Conservation (phyloP, 2,888 invertebrate species). For the Amphiduros pacificus region DNA sequence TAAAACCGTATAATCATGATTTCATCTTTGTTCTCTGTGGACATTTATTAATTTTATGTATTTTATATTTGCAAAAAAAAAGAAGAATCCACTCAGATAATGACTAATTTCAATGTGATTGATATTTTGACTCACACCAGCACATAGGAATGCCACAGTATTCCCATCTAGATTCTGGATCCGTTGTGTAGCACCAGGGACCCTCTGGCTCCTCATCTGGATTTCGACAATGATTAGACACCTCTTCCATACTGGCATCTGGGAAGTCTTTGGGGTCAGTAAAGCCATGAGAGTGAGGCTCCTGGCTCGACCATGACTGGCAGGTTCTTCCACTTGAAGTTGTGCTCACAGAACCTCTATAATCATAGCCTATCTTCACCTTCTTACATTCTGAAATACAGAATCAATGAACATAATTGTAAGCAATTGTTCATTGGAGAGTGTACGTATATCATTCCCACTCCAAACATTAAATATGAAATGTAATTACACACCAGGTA, state of each 20-base stretch:
- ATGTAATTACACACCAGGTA: no score
- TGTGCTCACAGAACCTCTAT: neutral
- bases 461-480: no score
- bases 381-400: conserved; percentile 1
- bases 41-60: no score
- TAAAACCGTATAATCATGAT: no score
- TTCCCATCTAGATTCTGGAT: neutral
- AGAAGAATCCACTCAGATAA: no score
- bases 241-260: neutral
- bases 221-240: neutral
- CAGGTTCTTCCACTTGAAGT: neutral
- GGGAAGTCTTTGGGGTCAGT: neutral
- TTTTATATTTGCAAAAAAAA: no score
- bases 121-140: no score
- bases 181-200: conserved; percentile 1
- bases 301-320: neutral
- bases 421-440: no score
- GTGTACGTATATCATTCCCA: no score
- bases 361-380: neutral
- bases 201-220: neutral
- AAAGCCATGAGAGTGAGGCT: neutral
- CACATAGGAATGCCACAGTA: neutral
- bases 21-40: no score
- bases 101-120: no score
- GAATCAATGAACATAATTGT: no score